Base-by-base conservation (phyloP, 2,113 vertebrate genomes). In the Chelonoidis abingdonii region DNA sequence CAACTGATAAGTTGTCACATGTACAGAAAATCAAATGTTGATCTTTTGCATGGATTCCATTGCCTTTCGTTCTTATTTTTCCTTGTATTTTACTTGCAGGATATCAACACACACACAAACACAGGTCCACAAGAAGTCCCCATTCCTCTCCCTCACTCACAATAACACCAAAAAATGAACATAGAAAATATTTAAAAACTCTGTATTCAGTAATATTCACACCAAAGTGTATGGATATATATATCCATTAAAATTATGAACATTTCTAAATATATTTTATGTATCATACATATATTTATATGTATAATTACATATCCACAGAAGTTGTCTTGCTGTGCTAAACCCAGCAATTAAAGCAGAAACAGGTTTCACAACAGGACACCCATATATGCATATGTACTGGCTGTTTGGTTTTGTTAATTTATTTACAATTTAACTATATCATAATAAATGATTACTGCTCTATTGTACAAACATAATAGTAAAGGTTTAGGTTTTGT, bases 221-320 rank as follows among this genome's bases (percentile, higher is more conserved):
- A 98, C 97, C 97, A 97, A 98, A 98, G 95, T 92, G 92, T 96
- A 96, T 97, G 95, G 80, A 41, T 38, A 31, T 53, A 53, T 97
- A 98, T 96, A 97, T 87, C 95, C 97, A 97, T 98, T 97, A 97
- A 98, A 98, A 98, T 98, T 98, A 98, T 98, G 98, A 98, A 98
- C 98, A 98, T 97, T 98, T 98, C 98, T 98, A 98, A 98, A 98
- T 98, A 98, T 95, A 98, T 97, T 97, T 98, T 97, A 97, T 98
- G 98, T 98, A 98, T 98, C 97, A 97, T 98, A 98, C 98, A 98
- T 98, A 98, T 98, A 98, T 97, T 98, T 98, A 96, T 98, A 97
- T 97, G 98, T 98, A 97, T 98, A 98, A 98, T 98, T 98, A 98
- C 98, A 98, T 98, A 98, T 98, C 94, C 54, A 98, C 98, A 98